Evolutionary conservation across 2,113 vertebrate species (phyloP).

Genomic region (Gracilinanus agilis): DNA sequence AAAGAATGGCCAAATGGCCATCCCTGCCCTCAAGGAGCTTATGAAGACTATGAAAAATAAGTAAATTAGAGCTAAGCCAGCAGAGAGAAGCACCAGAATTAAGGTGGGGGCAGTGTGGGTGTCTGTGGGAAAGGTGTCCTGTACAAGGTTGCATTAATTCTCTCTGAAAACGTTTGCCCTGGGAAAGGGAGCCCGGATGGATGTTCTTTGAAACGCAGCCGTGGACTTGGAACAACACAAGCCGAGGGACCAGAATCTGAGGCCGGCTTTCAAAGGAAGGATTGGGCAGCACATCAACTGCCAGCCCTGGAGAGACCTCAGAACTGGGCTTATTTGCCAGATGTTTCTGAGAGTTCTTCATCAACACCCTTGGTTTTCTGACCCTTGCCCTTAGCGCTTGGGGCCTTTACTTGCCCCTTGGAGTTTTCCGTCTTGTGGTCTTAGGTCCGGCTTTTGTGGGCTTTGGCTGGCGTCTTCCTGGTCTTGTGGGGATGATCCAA

Average conservation of each 20-base stretch:
- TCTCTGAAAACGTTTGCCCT: not conserved
- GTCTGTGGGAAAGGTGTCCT: not conserved
- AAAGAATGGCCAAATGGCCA: not conserved
- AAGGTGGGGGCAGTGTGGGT: too few relatives aligned
- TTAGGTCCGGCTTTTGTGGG: slow-evolving; percentile 56
- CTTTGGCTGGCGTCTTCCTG: slow-evolving; percentile 57
- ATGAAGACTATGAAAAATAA: not conserved
- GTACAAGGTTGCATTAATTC: not conserved
- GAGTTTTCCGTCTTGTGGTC: slow-evolving; percentile 64
- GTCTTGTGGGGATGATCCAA: slow-evolving; percentile 58
- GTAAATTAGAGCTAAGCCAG: not conserved
- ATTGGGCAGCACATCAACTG: slow-evolving; percentile 50
- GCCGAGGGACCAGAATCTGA: slow-evolving; percentile 72
- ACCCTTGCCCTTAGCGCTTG: slow-evolving; percentile 43
- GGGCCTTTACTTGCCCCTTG: slow-evolving; percentile 74
- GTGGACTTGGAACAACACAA: not conserved
- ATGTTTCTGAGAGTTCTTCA: slow-evolving; percentile 81
- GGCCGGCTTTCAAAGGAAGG: slow-evolving; percentile 72
- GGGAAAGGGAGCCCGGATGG: not conserved
- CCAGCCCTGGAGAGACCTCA: slow-evolving; percentile 71
- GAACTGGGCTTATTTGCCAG: slow-evolving; percentile 75
- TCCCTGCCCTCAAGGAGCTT: not conserved
- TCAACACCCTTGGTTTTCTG: slow-evolving; percentile 72
- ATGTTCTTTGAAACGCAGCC: not conserved
- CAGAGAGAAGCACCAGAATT: not conserved